Base-by-base conservation (phyloP, 2,888 invertebrate species). In the Salticus scenicus region DNA sequence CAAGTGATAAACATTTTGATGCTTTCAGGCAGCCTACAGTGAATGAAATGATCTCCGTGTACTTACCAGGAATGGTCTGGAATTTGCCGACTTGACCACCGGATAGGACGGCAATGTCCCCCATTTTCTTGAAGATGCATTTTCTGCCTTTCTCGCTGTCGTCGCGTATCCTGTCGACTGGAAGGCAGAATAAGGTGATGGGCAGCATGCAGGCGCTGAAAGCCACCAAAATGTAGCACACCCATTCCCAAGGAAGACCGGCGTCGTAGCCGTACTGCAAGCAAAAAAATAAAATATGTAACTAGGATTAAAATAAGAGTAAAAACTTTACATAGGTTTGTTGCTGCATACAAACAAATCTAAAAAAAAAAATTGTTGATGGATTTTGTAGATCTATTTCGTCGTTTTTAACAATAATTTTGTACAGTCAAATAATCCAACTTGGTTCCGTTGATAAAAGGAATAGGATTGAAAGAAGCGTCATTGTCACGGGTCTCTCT, bases 101-200 rank as follows among this genome's bases (percentile, higher is more conserved):
- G 1, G 81, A 69, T 10, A 87, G 81, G 72, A 82, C 80, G 5
- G 87, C 77, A 17, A 87, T 87, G 33, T 87, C 87, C 0, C 87
- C 82, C 1, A 87, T 74, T 31, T 63, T 77, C 31, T 82, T 81
- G 74, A 87, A 87, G 47, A 87, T 67, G 14, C 67, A 72, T 20
- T 81, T 42, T 41, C 77, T 17, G 1, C 66, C 37, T 24, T 87
- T 81, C 41, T 87, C 85, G n/a, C 66, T 75, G 20, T 88, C 88
- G 27, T 88, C 88, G 5, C 73, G 42, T 5, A 89, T 88, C 17
- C 76, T 28, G 63, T 88, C 86, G 12, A 77, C 72, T 0, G 89
- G 89, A 0, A 89, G 75, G 37, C 88, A 73, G 69, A 88, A 88
- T 4, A 89, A 63, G 10, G 89, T 89, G 63, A 88, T 83, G 10